phyloP scores from a whole-genome alignment of 2,113 vertebrate species.

The Tor tambroides region DNA sequence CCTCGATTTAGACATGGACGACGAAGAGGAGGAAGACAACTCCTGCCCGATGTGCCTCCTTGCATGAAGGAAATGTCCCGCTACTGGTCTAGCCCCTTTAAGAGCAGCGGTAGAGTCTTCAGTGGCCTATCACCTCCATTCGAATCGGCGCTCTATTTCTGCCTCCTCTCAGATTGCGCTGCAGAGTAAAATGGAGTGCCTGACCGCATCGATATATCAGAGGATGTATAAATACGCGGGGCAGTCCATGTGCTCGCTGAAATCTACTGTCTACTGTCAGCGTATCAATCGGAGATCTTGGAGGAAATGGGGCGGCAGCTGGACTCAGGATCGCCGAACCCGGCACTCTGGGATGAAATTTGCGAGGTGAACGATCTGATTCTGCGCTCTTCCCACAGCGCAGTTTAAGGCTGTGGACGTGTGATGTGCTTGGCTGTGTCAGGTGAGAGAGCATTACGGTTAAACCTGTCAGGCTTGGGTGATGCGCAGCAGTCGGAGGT shows the following conservation, averaged over 20 bases:
- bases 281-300: background rate
- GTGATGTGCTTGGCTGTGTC: background rate
- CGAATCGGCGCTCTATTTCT: no score
- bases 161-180: no score
- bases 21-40: background rate
- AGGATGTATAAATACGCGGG: background rate
- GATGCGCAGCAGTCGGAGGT: background rate
- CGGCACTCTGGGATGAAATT: background rate
- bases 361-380: background rate
- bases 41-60: background rate
- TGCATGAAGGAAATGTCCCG: conserved; percentile 6
- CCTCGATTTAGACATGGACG: background rate
- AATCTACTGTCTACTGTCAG: background rate
- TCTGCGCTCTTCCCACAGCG: background rate
- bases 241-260: background rate
- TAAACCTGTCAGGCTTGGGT: background rate
- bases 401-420: background rate
- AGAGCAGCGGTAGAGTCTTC: background rate
- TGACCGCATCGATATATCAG: no score
- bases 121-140: no score
- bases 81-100: background rate
- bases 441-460: background rate
- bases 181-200: no score
- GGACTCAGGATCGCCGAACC: background rate
- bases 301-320: background rate